Evolutionary conservation across 2,888 invertebrate species (phyloP).

Genomic region (Amblyjoppa fuscipennis): DNA sequence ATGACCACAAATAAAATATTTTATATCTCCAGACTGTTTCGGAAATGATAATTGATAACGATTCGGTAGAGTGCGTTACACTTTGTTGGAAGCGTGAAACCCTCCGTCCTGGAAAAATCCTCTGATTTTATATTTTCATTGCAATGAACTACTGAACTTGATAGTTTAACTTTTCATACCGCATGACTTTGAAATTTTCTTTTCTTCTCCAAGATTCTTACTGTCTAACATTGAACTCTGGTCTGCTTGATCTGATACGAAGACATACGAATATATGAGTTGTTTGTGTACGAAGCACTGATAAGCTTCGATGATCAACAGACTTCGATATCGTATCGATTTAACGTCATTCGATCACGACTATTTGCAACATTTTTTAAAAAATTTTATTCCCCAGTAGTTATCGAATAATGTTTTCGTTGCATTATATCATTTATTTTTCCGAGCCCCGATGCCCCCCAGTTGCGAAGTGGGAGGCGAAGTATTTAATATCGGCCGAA

Average conservation of each 20-base stretch:
- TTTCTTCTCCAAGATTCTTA: background rate
- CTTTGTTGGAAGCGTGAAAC: background rate
- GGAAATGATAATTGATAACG: background rate
- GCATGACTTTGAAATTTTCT: conserved; percentile 12
- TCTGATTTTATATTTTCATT: background rate
- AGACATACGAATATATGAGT: background rate
- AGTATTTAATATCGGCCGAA: conserved; percentile 59
- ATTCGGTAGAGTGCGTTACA: background rate
- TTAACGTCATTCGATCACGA: conserved; percentile 12
- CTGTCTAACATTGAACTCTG: conserved; percentile 42
- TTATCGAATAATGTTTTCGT: conserved; percentile 23
- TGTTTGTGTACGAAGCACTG: conserved; percentile 5
- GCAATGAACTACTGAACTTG: background rate
- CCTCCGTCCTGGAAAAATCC: background rate
- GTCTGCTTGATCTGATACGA: conserved; percentile 18
- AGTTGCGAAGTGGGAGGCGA: conserved; percentile 57
- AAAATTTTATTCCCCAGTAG: conserved; percentile 10
- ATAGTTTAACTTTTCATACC: background rate
- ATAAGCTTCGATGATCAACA: background rate
- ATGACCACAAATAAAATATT: background rate
- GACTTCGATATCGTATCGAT: background rate
- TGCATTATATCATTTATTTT: conserved; percentile 22
- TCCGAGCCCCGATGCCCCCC: background rate
- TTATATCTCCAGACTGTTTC: conserved; percentile 1
- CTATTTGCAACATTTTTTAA: background rate